Base-by-base conservation (phyloP, 2,888 invertebrate species). In the Mactromeris polynyma region DNA sequence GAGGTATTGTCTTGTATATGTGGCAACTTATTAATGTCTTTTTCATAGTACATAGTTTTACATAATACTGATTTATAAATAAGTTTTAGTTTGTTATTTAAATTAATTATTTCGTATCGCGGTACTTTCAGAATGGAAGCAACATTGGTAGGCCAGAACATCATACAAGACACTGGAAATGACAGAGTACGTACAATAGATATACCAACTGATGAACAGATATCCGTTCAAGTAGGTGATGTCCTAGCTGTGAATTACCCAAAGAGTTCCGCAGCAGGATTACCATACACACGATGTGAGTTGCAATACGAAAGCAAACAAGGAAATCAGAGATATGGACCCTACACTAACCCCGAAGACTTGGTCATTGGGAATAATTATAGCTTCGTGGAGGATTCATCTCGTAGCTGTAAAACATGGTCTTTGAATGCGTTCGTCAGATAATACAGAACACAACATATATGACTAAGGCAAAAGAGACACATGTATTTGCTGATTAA, bases 341-440 rank as follows among this genome's bases (percentile, higher is more conserved):
- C 33, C 11, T 21, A 26, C 3, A 14, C 6, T 1, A n/a, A 80
- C 0, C 40, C 38, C 3, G 33, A 54, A n/a, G 46, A 51, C 17
- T 26, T 81, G 2, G 40, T 54, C 11, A 38, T 19, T 7, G 81
- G 85, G 9, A 58, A 26, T n/a, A 36, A 7, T 0, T 69, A 69
- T 21, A 31, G 42, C 0, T 85, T 85, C 40, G 1, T 0, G 9
- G 4, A 31, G 7, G 80, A 54, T 36, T 21, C 36, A 6, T 31
- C 26, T 26, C n/a, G n/a, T n/a, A 21, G 38, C n/a, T 85, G 85
- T 79, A 85, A 81, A 58, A 85, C 85, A 2, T 81, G 64, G 80
- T 85, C 85, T 31, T n/a, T 85, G 21, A 85, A 85, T 31, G 85
- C 85, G 21, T 85, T 51, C n/a, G 69, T 85, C 7, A 80, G 81